Base-by-base conservation (phyloP, 2,113 vertebrate genomes). In the Craseonycteris thonglongyai region DNA sequence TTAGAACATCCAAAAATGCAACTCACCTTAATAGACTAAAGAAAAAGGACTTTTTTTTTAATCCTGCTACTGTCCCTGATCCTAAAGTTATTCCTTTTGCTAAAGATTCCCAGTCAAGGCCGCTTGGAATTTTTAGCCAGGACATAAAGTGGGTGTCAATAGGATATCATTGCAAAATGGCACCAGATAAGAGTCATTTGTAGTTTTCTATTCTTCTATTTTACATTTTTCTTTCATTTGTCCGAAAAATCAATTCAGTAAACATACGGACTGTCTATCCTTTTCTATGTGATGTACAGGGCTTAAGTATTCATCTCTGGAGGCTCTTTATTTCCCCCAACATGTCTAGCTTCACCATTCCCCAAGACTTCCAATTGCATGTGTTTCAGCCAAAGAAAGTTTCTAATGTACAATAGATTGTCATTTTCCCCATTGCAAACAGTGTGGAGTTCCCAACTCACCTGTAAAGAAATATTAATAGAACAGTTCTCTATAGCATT, bases 211-310 rank as follows among this genome's bases (percentile, higher is more conserved):
- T 88, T 96, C 51, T 93, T 97, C 94, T 81, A 85, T 91, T 97
- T 97, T 92, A 96, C 33, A 6, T 95, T 96, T 97, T 97, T 76
- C 74, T 68, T 96, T 88, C 6, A 11, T 96, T 97, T 97, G 38
- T 96, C 84, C 68, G 74, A 91, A 68, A 97, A 96, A 97, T 96
- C 91, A 88, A 91, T 97, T 97, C 94, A 42, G 71, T 89, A 95
- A 95, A 96, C 82, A 74, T 88, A 97, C 74, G 0, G 47, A 51
- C 96, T 93, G 78, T 90, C 96, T 93, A 74, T 90, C 97, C 96
- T 97, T 97, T 98, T 93, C 96, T 96, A 95, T 22, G 68, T 95
- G 97, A 97, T 96, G 97, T 97, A 97, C 94, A 54, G 61, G 18
- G 79, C 86, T 95, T 97, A 97, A 96, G 84, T 83, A 94, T 96